Base-by-base conservation (phyloP, 2,113 vertebrate genomes). In the Caranx ignobilis region DNA sequence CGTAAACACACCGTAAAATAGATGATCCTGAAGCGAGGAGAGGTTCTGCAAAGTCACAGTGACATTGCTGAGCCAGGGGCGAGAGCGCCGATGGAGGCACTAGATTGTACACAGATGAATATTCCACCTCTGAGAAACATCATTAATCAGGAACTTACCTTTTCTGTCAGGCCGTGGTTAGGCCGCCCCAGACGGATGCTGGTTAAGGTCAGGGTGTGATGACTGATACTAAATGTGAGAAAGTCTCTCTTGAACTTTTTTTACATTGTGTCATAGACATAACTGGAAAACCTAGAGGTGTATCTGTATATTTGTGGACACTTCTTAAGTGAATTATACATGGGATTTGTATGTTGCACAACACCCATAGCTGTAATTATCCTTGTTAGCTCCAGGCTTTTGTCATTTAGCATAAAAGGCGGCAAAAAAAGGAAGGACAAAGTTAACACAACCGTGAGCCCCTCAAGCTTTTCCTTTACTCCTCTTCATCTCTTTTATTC, bases 71-170 rank as follows among this genome's bases (percentile, higher is more conserved):
- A 65, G 61, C 41, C 21, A 5, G 59, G 59, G 71, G 21, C 15
- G 26, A 69, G 76, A 35, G 76, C 34, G 75, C 71, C 63, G 79
- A 89, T 89, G 62, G 62, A 77, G 61, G 48, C 60, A 48, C 2
- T 18, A 81, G 79, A 87, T 83, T 74, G 69, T 63, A 63, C 71
- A 64, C 61, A 81, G 75, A 84, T 90, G 82, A 89, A 90, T 90
- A 90, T 88, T 77, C 71, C 61, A 45, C 57, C 3, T 32, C 54
- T 65, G 41, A 78, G 71, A 73, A 81, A 85, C 76, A 71, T 75
- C 86, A 88, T 90, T 86, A 88, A 92, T 90, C 89, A 87, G 75
- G 64, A 70, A 32, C 66, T 82, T 86, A 77, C 81, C 83, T 89
- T 88, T 61, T 75, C 80, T 84, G 84, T 87, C 91, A 87, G 68